Conservation (phyloP, 2,797 vertebrate genomes). For the Sebastes cheni region DNA sequence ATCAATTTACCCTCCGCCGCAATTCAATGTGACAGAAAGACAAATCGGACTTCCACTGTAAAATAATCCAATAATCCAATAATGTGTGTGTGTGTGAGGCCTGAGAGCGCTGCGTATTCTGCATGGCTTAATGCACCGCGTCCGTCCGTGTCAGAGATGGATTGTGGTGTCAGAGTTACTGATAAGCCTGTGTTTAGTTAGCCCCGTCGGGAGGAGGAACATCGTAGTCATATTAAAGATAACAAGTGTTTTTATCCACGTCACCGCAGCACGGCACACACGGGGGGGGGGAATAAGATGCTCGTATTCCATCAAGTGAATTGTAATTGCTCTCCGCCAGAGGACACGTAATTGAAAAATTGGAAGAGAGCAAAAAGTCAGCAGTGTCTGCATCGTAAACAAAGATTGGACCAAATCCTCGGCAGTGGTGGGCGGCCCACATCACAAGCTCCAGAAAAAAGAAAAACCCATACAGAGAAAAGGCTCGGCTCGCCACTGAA, state of each 20-base stretch:
- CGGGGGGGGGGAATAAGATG: neutral
- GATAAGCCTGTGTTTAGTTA: conserved; percentile 69
- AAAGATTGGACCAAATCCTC: conserved; percentile 55
- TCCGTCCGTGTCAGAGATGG: conserved; percentile 69
- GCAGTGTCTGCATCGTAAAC: conserved; percentile 57
- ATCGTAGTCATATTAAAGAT: conserved; percentile 64
- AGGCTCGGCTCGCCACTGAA: conserved; percentile 34
- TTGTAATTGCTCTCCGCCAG: conserved; percentile 61
- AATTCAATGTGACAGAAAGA: conserved; percentile 72
- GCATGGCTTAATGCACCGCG: conserved; percentile 36
- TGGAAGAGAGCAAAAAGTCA: conserved; percentile 64
- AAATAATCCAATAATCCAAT: no score
- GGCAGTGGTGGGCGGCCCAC: conserved; percentile 45
- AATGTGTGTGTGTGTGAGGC: conserved; percentile 19
- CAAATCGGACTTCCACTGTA: conserved; percentile 68
- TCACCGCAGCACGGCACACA: conserved; percentile 20
- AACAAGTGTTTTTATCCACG: conserved; percentile 63
- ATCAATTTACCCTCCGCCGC: conserved; percentile 61
- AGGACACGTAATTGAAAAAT: conserved; percentile 67
- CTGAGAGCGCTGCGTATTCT: conserved; percentile 23
- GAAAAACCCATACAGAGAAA: conserved; percentile 22
- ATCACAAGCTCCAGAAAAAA: conserved; percentile 11
- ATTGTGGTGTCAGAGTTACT: conserved; percentile 71
- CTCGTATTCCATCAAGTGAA: conserved; percentile 55
- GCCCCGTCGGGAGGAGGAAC: conserved; percentile 56